Base-by-base conservation (phyloP, 2,113 vertebrate species). In the Dolichallabes microphthalmus region DNA sequence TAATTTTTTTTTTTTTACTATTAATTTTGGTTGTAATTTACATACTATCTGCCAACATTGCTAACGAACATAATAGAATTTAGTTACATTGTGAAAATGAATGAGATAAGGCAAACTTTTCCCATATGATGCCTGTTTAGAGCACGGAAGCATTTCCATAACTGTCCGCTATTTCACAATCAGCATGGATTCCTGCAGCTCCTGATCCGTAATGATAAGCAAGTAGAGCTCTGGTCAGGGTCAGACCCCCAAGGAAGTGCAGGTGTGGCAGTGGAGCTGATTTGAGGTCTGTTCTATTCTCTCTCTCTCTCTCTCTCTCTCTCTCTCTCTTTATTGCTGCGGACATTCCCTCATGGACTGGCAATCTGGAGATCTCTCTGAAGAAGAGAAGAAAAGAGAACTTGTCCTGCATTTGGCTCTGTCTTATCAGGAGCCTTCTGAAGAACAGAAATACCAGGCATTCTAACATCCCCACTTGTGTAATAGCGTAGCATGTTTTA, bases 161-260 rank as follows among this genome's bases (percentile, higher is more conserved):
- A 93, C 93, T 94, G 91, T 93, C 91, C 88, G 92, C 52, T 91
- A 94, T 55, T 55, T 93, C 93, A 93, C 93, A 93, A 94, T 93
- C 90, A 92, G 88, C 88, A 91, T 92, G 91, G 91, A 94, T 94
- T 93, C 92, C 91, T 91, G 88, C 80, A 82, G 80, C 89, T 93
- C 88, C 91, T 92, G 94, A 95, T 94, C 92, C 89, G 87, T 90
- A 90, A 69, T 90, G 93, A 94, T 94, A 94, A 94, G 91, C 90
- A 86, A 85, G 88, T 82, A 66, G 88, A 88, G 90, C 91, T 92
- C 89, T 92, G 89, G 85, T 93, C 92, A 91, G 87, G 84, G 84
- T 90, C 55, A 89, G 92, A 94, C 93, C 94, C 94, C 93, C 95
- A 93, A 93, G 92, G 93, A 93, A 92, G 93, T 94, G 91, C 94